Evolutionary conservation across 2,888 invertebrate species (phyloP).

Genomic region (Plagodis dolabraria): DNA sequence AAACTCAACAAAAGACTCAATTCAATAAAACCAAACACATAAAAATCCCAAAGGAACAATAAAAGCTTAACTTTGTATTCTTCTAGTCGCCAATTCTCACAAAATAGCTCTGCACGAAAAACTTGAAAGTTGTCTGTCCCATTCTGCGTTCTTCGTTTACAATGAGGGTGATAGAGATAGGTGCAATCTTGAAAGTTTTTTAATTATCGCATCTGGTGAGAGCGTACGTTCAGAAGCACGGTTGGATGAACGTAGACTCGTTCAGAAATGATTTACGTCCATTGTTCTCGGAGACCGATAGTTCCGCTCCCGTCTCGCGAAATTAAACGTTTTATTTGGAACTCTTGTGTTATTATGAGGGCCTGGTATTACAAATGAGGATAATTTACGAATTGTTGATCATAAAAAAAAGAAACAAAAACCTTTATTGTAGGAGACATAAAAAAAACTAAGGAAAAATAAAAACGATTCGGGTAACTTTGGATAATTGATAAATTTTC

Average conservation of each 20-base stretch:
- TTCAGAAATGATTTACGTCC: constrained; percentile 49
- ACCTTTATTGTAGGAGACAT: no score
- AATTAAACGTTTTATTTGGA: constrained; percentile 34
- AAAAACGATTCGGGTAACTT: no score
- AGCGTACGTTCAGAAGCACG: constrained; percentile 34
- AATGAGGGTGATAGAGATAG: constrained; percentile 36
- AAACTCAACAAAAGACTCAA: constrained; percentile 47
- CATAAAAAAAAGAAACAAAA: no score
- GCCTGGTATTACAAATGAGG: constrained; percentile 17
- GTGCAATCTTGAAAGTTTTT: constrained; percentile 60
- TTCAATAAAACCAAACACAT: constrained; percentile 55
- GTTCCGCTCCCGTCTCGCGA: constrained; percentile 29
- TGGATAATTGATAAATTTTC: no score
- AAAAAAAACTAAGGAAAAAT: no score
- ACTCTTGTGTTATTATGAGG: constrained; percentile 20
- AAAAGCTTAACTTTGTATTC: constrained; percentile 54
- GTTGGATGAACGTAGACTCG: constrained; percentile 38
- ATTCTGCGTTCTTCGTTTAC: constrained; percentile 4
- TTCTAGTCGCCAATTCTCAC: constrained; percentile 43
- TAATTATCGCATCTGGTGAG: constrained; percentile 52
- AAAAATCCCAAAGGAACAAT: constrained; percentile 51
- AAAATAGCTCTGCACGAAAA: constrained; percentile 18
- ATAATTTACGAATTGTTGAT: background rate
- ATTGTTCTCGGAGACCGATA: constrained; percentile 45
- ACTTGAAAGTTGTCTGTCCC: constrained; percentile 11